These are phyloP conservation scores for Alligator mississippiensis DNA, from an alignment of 2,113 vertebrate genomes.

Conservation along the genomic window DNA sequence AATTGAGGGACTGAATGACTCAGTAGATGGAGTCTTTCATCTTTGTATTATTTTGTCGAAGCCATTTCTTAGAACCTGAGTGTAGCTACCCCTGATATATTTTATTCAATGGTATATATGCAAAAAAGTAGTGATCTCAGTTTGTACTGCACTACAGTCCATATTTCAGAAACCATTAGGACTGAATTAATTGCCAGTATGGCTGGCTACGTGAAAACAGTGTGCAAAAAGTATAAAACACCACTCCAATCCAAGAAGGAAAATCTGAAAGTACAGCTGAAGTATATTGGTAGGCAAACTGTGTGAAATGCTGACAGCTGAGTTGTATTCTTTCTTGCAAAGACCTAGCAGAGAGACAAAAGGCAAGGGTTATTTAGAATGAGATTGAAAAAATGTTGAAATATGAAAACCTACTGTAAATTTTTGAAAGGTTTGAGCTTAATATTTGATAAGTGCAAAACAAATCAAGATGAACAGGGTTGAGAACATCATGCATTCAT, in stretches of 20 bases:
- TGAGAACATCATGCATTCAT: not conserved
- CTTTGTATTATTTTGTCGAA: not conserved
- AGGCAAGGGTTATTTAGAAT: not conserved
- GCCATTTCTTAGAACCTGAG: not conserved
- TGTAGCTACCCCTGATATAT: not conserved
- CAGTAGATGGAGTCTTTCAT: not conserved
- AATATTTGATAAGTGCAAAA: not conserved
- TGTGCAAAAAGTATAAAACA: not conserved
- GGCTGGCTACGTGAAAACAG: not conserved
- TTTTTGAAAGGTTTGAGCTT: not conserved
- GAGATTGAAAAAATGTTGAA: not conserved
- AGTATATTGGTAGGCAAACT: not conserved
- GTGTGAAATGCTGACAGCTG: accelerated
- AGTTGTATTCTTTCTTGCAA: not conserved
- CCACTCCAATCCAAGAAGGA: not conserved
- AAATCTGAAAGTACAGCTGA: not conserved
- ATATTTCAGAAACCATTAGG: not conserved
- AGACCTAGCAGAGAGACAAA: not conserved
- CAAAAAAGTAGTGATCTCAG: not conserved
- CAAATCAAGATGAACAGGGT: not conserved
- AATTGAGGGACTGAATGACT: not conserved
- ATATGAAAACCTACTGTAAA: accelerated
- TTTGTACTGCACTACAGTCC: not conserved
- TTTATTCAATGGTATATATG: not conserved
- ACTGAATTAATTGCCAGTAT: no score